Percentiles rank a stretch among this genome's conserved stretches.
These are phyloP conservation scores for Electrophaes corylata DNA, from an alignment of 2,888 invertebrate genomes.

Conservation along the genomic window DNA sequence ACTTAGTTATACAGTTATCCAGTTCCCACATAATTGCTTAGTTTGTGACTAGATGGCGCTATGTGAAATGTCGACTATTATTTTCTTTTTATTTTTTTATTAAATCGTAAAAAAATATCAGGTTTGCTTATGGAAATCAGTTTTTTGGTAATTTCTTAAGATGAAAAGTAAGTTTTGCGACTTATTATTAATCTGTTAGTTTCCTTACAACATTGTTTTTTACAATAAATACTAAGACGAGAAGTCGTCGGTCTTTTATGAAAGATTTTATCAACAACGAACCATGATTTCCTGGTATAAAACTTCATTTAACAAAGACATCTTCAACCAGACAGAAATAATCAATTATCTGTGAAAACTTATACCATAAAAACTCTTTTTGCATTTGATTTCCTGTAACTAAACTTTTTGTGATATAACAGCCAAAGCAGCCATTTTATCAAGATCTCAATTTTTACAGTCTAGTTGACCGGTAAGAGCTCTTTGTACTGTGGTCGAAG, in stretches of 20 bases:
- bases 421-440: constrained; percentile 9
- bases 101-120: too few species aligned
- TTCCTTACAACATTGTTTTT: not conserved
- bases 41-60: too few species aligned
- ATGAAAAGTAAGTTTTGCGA: not conserved
- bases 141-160: too few species aligned
- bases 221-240: not conserved
- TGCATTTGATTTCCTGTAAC: constrained; percentile 28
- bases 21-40: too few species aligned
- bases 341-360: constrained; percentile 39
- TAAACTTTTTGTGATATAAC: constrained; percentile 26
- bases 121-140: too few species aligned
- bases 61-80: too few species aligned
- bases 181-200: not conserved
- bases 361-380: constrained; percentile 25
- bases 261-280: constrained; percentile 7
- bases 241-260: too few species aligned
- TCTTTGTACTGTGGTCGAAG: constrained; percentile 16
- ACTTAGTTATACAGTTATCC: too few species aligned
- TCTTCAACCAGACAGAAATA: constrained; percentile 25
- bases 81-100: too few species aligned
- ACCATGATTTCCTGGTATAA: constrained; percentile 22
- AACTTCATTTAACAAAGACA: constrained; percentile 23
- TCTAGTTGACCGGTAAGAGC: not conserved
- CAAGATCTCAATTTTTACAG: constrained; percentile 8